Percentiles rank a stretch among this genome's conserved stretches.
Evolutionary conservation across 2,797 vertebrate species (phyloP).

Genomic region (Siniperca undulata): DNA sequence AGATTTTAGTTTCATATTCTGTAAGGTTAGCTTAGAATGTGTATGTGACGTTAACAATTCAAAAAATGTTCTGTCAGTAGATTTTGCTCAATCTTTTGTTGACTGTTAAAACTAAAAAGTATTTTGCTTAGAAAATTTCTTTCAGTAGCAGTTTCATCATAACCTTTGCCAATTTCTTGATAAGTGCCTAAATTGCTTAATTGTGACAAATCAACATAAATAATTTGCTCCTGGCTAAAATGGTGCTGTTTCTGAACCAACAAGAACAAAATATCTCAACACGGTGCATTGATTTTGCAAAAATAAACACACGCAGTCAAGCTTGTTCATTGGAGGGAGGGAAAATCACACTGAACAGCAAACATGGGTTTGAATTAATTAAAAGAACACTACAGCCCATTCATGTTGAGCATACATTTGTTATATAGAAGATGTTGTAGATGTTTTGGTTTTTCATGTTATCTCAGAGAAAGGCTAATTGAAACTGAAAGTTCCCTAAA

Average conservation of each 20-base stretch:
- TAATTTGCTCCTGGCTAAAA: constrained; percentile 52
- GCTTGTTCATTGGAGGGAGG: constrained; percentile 16
- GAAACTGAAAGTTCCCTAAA: constrained; percentile 75
- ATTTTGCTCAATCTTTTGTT: constrained; percentile 56
- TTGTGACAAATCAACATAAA: constrained; percentile 73
- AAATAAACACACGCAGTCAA: constrained; percentile 12
- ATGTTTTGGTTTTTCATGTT: constrained; percentile 70
- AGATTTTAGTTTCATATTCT: constrained; percentile 52
- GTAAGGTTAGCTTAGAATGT: constrained; percentile 49
- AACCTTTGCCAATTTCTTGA: constrained; percentile 75
- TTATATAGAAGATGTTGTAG: constrained; percentile 65
- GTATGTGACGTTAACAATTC: constrained; percentile 54
- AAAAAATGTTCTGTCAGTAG: constrained; percentile 39
- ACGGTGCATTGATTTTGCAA: constrained; percentile 29
- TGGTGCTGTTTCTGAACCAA: constrained; percentile 72
- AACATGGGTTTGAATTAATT: constrained; percentile 39
- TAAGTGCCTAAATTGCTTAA: constrained; percentile 84
- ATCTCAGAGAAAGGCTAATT: constrained; percentile 73
- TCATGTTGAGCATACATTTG: constrained; percentile 51
- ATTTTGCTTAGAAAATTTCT: constrained; percentile 61
- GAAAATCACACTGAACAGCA: constrained; percentile 12
- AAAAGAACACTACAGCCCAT: constrained; percentile 35
- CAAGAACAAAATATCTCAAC: constrained; percentile 38
- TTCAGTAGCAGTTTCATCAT: constrained; percentile 60
- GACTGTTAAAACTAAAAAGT: constrained; percentile 51